Percentiles rank a stretch among this genome's conserved stretches.
These are phyloP conservation scores for Drosophila engyochracea DNA, from an alignment of 2,888 invertebrate species.

Conservation along the genomic window DNA sequence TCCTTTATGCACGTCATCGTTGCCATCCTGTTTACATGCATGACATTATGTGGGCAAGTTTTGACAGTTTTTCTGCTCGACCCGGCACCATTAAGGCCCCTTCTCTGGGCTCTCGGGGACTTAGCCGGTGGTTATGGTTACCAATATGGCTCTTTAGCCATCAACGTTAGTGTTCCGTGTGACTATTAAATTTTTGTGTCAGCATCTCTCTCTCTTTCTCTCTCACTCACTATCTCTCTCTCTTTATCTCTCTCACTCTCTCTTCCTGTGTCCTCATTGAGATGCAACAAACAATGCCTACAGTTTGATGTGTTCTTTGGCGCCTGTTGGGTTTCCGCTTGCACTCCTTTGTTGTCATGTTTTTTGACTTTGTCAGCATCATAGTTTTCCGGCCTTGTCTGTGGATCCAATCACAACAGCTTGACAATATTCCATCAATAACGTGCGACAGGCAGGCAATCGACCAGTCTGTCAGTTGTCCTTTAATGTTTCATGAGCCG, in stretches of 20 bases:
- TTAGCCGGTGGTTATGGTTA: conserved; percentile 21
- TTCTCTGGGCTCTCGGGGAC: conserved; percentile 4
- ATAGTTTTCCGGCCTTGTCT: conserved; percentile 34
- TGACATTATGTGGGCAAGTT: conserved; percentile 70
- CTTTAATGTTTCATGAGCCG: conserved; percentile 44
- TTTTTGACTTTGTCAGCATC: conserved; percentile 21
- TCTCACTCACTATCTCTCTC: background rate
- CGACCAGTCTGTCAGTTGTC: conserved; percentile 8
- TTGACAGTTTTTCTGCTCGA: conserved; percentile 50
- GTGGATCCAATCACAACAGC: conserved; percentile 53
- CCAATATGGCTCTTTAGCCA: conserved; percentile 40
- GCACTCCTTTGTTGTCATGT: conserved; percentile 19
- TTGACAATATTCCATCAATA: conserved; percentile 77
- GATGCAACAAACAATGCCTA: conserved; percentile 33
- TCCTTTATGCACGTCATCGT: conserved; percentile 33
- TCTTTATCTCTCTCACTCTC: background rate
- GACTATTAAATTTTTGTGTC: conserved; percentile 71
- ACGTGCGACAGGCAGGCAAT: conserved; percentile 23
- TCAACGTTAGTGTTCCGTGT: conserved; percentile 39
- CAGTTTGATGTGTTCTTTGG: conserved; percentile 52
- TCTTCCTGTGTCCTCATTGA: background rate
- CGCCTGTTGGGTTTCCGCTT: conserved; percentile 24
- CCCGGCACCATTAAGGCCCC: conserved; percentile 31
- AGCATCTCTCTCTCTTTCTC: background rate
- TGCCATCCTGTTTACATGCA: conserved; percentile 55